Evolutionary conservation across 2,888 invertebrate species (phyloP), one percentile per base, ranked within the genome.

Genomic region (Papilio gigon): DNA sequence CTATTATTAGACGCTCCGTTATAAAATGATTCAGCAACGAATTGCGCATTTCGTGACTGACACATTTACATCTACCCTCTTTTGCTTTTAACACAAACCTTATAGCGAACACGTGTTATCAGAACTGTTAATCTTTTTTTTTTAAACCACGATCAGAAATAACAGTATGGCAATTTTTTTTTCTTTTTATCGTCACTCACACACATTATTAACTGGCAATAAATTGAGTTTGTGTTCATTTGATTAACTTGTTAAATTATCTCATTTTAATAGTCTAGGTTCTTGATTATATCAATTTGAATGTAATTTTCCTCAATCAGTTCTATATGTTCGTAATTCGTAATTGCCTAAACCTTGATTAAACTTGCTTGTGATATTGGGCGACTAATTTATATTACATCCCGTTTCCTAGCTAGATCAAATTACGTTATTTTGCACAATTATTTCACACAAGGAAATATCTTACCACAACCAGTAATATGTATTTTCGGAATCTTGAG

Each of bases 1-100:
- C 66, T 70, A 68, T 71, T 67, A 71, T 71, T 71, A 72, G 68
- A 70, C 62, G 72, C 71, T 71, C 70, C 68, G 66, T 71, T 71
- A 68, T 65, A 65, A 64, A 58, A 64, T 50, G 59, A 65, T 68
- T 65, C 50, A 58, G 47, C 47, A 30, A 64, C 30, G 60, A 56
- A 71, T 65, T 67, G 37, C 42, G 56, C 67, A 68, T 56, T 27
- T 8, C 37, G 20, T 11, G 37, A 60, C 50, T 60, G 35, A 67
- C 60, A 67, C 35, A 66, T 37, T 50, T 66, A 50, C 12, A 12
- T 3, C 25, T 1, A 50, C 25, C 22, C 12, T 47, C 22, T 25
- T 50, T 17, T 50, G 50, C 8, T 50, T 50, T 50, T 50, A 14
- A 22, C 9, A 3, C 47, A 47, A 40, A 14, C 22, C 3, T 47